These are phyloP conservation scores for Tinamus guttatus DNA, from an alignment of 2,113 vertebrate species.

Conservation along the genomic window DNA sequence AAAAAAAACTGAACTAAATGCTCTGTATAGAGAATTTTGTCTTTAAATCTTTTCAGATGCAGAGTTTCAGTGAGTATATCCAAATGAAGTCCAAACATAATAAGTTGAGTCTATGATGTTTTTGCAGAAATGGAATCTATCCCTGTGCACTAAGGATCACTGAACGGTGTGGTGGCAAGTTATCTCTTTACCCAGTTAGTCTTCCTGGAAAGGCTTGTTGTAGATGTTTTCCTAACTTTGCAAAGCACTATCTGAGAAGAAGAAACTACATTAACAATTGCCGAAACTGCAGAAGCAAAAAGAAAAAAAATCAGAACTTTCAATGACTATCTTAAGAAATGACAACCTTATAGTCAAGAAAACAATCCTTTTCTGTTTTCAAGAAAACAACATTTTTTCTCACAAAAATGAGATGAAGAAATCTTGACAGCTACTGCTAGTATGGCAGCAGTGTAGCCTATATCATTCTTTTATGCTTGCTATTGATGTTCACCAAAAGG, in stretches of 20 bases:
- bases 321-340: neutral
- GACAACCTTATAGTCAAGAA: neutral
- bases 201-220: neutral
- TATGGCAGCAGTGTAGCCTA: neutral
- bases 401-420: neutral
- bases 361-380: neutral
- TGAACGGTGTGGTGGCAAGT: neutral
- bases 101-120: neutral
- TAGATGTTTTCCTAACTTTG: neutral
- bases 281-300: neutral
- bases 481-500: neutral
- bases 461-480: fast-evolving
- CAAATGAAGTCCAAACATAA: neutral
- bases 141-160: neutral
- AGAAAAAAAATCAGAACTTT: neutral
- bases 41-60: neutral
- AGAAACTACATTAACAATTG: neutral
- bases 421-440: neutral
- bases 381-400: neutral
- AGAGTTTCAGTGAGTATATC: neutral
- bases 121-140: neutral
- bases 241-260: neutral
- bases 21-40: neutral
- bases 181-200: neutral
- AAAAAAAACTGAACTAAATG: neutral